Evolutionary conservation across 1,140 invertebrate genomes (phyloP), one percentile per base, ranked within the genome.

Genomic region (Drosophila grimshawi): DNA sequence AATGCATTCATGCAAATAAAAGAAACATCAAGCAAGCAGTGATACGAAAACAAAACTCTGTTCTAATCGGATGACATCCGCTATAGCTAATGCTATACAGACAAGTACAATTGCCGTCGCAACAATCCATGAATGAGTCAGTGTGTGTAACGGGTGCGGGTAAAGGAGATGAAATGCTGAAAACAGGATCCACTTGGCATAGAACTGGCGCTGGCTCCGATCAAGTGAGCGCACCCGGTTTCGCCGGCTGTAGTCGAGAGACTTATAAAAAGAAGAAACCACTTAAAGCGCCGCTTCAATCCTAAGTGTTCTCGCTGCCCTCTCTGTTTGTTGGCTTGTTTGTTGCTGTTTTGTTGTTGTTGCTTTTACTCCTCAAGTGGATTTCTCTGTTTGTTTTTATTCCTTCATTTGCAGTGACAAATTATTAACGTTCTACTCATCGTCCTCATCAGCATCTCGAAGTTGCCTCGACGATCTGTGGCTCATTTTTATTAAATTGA

Each of bases 301-400:
- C 83, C 79, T 65, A 81, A 75, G 63, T 72, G 76, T 67, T 79
- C 53, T 64, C 52, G 11, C 7, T 59, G 46, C 62, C 49, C 32
- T 51, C 46, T 48, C 41, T 37, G 11, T 5, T 19, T 65, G 57
- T 63, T 41, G 30, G 30, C 59, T 63, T 56, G 52, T 70, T 75
- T 75, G 72, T 63, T 56, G 46, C 48, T 59, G 43, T 39, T 64
- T 60, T 68, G 8, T 59, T 30, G 45, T 52, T 29, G 51, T 52
- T 67, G 48, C 43, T 68, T 70, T 70, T 70, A 29, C 60, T 55
- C 57, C 78, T 88, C 85, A 88, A 88, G 83, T 89, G 83, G 85
- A 78, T 88, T 88, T 88, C 83, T 80, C 85, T 88, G 85, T 88
- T 88, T 88, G 83, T 88, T 88, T 88, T 88, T 89, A 88, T 85